Evolutionary conservation across 2,888 invertebrate species (phyloP), one percentile per base, ranked within the genome.

Genomic region (Shargacucullia verbasci): DNA sequence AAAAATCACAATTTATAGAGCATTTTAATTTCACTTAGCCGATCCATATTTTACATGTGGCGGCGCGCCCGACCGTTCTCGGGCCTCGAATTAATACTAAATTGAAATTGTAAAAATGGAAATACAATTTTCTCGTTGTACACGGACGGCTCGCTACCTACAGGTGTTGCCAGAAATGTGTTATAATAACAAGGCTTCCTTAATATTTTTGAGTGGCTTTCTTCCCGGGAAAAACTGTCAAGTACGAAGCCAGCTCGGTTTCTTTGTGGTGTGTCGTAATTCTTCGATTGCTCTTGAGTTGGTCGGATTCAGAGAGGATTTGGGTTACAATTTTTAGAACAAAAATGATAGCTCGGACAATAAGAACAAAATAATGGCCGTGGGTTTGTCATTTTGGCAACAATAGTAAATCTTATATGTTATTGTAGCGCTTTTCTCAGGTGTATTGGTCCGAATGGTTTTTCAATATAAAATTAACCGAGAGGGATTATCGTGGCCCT

Each of bases 1-100:
- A 93, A 94, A 94, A 94, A 93, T 94, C 92, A 92, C 92, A 94
- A 94, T 94, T 94, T 94, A 94, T 94, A 93, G 94, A 92, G 90
- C 92, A 89, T 93, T 94, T 94, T 94, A 94, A 94, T 94, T 94
- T 94, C 93, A 93, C 93, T 94, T 94, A 94, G 93, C 90, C 91
- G 91, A 92, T 93, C 92, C 94, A 94, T 94, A 94, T 94, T 94
- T 94, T 94, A 94, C 93, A 92, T 93, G 94, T 93, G 93, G 92
- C 87, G 87, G 91, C 84, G 89, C 86, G 86, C 90, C 88, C 89
- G 86, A 87, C 87, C 91, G 87, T 86, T 86, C 87, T 82, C 86
- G 87, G 88, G 87, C 88, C 91, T 89, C 89, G 90, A 92, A 94
- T 94, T 94, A 94, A 93, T 93, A 93, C 94, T 90, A 93, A 93